Base-by-base conservation (phyloP, 2,888 invertebrate genomes). In the Chrysolina americana region DNA sequence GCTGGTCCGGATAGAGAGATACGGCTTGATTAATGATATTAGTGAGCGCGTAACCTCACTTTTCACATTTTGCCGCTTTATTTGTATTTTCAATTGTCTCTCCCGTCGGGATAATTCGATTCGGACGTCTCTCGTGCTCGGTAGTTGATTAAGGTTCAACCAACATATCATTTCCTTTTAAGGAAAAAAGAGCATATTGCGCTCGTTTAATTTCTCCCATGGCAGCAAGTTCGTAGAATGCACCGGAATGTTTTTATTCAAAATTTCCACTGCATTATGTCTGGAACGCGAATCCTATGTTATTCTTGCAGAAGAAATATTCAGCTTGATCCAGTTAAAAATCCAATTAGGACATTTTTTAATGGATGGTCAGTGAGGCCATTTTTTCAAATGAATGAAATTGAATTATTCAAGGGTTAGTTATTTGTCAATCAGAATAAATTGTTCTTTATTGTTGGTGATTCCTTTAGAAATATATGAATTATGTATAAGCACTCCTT, bases 1-100 rank as follows among this genome's bases (percentile, higher is more conserved):
- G 78, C 74, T 78, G 70, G 76, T 62, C 74, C 79, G 79, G 73
- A 69, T 70, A 63, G 79, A 74, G 80, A 82, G 81, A 81, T 81
- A 80, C 73, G 74, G 68, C 73, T 77, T 82, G 83, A 83, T 82
- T 83, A 82, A 83, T 83, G 82, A 79, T 74, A 77, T 75, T 75
- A 72, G 75, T 70, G 73, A 70, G 71, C 70, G 77, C 76, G 68
- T 74, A 69, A 77, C 78, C 79, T 72, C 79, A 79, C 77, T 78
- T 79, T 79, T 77, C 76, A 75, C 74, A 68, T 78, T 78, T 77
- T 76, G 48, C 17, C 63, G 64, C 36, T 65, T 41, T 65, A 47
- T 65, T 47, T 44, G 44, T 47, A 23, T 47, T 65, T 23, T 65
- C 65, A 65, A 23, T 47, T 65, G 65, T 47, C 9, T 65, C 41